These are phyloP conservation scores for Mylabris sibirica DNA, from an alignment of 2,888 invertebrate species.

Conservation along the genomic window DNA sequence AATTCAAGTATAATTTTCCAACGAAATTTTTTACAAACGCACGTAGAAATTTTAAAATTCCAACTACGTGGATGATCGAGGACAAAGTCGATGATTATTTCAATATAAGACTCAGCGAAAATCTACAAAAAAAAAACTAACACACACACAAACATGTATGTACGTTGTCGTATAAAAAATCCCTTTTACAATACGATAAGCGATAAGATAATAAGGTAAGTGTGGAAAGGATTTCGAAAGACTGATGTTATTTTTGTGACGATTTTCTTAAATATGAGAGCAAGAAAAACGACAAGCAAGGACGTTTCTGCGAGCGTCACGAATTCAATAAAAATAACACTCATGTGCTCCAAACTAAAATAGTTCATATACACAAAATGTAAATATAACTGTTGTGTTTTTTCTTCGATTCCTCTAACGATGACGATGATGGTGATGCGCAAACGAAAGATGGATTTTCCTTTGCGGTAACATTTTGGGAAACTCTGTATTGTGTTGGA, in stretches of 20 bases:
- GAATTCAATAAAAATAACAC: constrained; percentile 54
- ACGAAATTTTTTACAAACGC: not conserved
- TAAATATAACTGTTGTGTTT: constrained; percentile 1
- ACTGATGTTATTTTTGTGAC: not conserved
- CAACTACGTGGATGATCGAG: not conserved
- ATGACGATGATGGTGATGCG: too few species aligned
- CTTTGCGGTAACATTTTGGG: not conserved
- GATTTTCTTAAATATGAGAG: not conserved
- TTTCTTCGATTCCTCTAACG: not conserved
- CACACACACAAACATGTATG: not conserved
- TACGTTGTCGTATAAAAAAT: not conserved
- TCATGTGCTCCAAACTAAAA: constrained; percentile 52
- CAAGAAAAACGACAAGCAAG: constrained; percentile 33
- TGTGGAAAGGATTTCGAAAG: not conserved
- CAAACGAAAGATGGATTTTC: not conserved
- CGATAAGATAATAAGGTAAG: not conserved
- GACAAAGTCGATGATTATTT: constrained; percentile 1
- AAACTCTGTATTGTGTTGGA: not conserved
- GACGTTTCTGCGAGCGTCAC: constrained; percentile 51
- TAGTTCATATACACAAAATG: constrained; percentile 41
- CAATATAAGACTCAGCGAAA: not conserved
- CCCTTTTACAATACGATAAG: not conserved
- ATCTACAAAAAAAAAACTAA: not conserved
- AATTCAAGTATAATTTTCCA: not conserved
- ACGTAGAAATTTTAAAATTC: not conserved